A percentile compares a stretch with the other conserved stretches of the same genome.
phyloP scores from a whole-genome alignment of 2,113 vertebrate species.

The Rhagologus leucostigma region DNA sequence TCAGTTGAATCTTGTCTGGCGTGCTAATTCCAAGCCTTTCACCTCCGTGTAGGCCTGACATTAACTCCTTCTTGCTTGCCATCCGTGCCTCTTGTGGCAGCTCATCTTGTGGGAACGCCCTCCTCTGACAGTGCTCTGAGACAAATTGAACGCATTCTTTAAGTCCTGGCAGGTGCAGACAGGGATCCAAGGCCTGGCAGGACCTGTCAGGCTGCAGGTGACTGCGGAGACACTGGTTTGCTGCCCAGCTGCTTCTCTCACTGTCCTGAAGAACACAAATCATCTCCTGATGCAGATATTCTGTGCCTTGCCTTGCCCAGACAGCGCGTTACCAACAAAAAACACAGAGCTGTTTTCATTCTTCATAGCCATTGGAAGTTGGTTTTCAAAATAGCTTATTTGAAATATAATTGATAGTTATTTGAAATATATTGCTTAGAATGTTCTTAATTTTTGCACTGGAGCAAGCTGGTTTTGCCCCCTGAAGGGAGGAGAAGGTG shows the following conservation, averaged over 20 bases:
- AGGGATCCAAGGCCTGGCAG: neutral
- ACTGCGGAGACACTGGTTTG: accelerated
- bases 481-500: neutral
- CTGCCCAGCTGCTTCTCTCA: neutral
- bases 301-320: neutral
- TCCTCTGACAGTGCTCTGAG: neutral
- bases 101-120: accelerated
- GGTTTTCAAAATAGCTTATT: neutral
- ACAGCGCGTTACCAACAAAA: accelerated
- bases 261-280: neutral
- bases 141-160: neutral
- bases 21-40: neutral
- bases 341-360: neutral
- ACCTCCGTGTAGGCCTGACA: neutral
- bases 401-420: neutral
- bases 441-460: neutral
- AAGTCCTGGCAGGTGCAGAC: neutral
- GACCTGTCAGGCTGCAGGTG: accelerated
- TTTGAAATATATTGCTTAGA: neutral
- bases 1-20: accelerated
- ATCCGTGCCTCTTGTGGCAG: neutral
- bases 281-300: neutral
- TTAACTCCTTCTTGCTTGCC: accelerated
- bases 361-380: neutral
- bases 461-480: neutral